Evolutionary conservation across 2,113 vertebrate species (phyloP).

Genomic region (Eulemur rufifrons): DNA sequence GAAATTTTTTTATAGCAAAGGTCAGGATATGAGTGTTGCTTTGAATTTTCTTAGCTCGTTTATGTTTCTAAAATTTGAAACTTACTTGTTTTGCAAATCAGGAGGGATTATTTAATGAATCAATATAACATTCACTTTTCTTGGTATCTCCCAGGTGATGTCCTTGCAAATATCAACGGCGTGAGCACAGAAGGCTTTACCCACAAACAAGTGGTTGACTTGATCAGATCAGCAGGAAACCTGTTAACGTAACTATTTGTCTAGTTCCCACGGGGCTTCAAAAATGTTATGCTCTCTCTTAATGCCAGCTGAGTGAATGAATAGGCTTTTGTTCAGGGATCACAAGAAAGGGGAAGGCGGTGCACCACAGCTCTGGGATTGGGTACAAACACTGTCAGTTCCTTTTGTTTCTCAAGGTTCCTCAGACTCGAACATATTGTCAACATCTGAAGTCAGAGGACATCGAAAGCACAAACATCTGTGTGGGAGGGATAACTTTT

Average conservation of each 20-base stretch:
- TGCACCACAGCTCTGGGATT: neutral
- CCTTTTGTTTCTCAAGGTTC: conserved; percentile 65
- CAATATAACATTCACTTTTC: neutral
- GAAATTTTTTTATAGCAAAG: neutral
- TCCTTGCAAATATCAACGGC: conserved; percentile 92
- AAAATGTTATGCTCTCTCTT: neutral
- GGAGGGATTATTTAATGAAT: neutral
- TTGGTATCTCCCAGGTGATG: conserved; percentile 86
- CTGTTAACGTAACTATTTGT: conserved; percentile 86
- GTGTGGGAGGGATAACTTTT: conserved; percentile 11
- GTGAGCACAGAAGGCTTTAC: conserved; percentile 87
- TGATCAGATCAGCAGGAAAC: conserved; percentile 92
- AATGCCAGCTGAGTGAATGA: conserved; percentile 11
- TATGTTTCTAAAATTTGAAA: neutral
- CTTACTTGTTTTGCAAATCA: neutral
- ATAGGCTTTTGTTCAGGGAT: conserved; percentile 39
- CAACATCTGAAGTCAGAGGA: conserved; percentile 30
- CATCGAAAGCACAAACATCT: neutral
- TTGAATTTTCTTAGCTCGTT: neutral
- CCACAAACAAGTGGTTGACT: conserved; percentile 89
- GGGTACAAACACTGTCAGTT: neutral
- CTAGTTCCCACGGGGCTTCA: neutral
- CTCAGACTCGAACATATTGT: conserved; percentile 19
- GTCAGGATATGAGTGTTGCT: neutral
- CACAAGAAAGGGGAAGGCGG: neutral